A percentile compares a stretch with the other conserved stretches of the same genome.
These are phyloP conservation scores for Athalia circularis DNA, from an alignment of 2,888 invertebrate genomes.

Conservation along the genomic window DNA sequence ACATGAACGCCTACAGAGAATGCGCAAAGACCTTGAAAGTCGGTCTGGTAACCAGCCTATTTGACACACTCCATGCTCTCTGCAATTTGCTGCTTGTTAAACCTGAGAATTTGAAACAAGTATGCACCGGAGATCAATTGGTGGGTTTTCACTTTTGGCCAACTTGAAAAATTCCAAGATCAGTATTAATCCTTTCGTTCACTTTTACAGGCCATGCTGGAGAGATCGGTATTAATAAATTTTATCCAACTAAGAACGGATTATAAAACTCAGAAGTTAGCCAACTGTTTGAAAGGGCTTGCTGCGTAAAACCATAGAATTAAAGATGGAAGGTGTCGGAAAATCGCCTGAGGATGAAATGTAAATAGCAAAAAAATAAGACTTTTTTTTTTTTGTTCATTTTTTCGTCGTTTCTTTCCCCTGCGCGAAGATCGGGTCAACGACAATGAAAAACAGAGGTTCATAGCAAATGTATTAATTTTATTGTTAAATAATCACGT, in stretches of 20 bases:
- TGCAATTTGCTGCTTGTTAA: conserved; percentile 96
- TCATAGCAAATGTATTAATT: conserved; percentile 62
- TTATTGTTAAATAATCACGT: conserved; percentile 51
- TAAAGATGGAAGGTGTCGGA: background rate
- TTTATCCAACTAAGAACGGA: conserved; percentile 97
- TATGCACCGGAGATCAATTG: conserved; percentile 95
- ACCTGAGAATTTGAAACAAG: conserved; percentile 96
- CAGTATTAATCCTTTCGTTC: conserved; percentile 52
- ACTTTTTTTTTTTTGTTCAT: background rate
- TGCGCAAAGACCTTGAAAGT: conserved; percentile 88
- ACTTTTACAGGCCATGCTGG: conserved; percentile 88
- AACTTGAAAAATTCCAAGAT: conserved; percentile 39
- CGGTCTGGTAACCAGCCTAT: conserved; percentile 88
- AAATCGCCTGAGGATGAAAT: background rate
- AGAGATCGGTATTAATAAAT: conserved; percentile 90
- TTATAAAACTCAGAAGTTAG: conserved; percentile 91
- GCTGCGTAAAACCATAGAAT: conserved; percentile 60
- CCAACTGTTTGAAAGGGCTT: conserved; percentile 75
- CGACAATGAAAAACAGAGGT: conserved; percentile 51
- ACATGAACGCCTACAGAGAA: conserved; percentile 97
- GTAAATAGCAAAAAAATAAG: conserved; percentile 11
- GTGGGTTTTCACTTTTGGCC: conserved; percentile 77
- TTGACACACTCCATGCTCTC: conserved; percentile 95
- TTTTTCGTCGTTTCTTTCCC: background rate
- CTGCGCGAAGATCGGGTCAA: background rate